Evolutionary conservation across 2,888 invertebrate species (phyloP).

Genomic region (Hesperia comma): DNA sequence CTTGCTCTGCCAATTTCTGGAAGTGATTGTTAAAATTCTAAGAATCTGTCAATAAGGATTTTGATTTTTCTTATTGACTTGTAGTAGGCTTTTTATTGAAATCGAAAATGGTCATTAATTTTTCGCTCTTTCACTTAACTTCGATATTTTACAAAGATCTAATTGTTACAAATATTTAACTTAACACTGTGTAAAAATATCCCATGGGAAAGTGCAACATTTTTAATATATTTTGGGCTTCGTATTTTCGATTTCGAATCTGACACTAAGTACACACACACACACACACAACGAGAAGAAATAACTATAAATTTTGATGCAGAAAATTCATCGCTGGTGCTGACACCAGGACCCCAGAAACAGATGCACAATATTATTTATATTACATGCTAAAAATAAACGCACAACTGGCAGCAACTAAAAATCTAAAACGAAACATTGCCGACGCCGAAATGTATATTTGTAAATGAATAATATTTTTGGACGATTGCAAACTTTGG

Average conservation of each 20-base stretch:
- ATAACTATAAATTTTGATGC: not conserved
- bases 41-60: not conserved
- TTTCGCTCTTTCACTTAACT: too few species aligned
- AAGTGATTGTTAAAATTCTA: not conserved
- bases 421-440: conserved; percentile 19
- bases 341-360: not conserved
- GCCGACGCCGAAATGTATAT: not conserved
- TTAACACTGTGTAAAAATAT: too few species aligned
- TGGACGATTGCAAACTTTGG: not conserved
- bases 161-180: too few species aligned
- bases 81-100: too few species aligned
- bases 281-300: not conserved
- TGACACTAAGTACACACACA: too few species aligned
- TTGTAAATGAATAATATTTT: conserved; percentile 18
- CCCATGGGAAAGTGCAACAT: too few species aligned
- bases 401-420: conserved; percentile 16
- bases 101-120: too few species aligned
- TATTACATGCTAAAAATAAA: conserved; percentile 21
- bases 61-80: not conserved
- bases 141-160: too few species aligned
- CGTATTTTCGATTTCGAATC: not conserved
- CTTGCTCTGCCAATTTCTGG: conserved; percentile 14
- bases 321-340: not conserved
- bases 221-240: too few species aligned
- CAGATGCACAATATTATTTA: conserved; percentile 21